Percentiles rank a stretch among this genome's conserved stretches.
Conservation (phyloP, 2,888 invertebrate species). For the Himalopsyche tibetana region DNA sequence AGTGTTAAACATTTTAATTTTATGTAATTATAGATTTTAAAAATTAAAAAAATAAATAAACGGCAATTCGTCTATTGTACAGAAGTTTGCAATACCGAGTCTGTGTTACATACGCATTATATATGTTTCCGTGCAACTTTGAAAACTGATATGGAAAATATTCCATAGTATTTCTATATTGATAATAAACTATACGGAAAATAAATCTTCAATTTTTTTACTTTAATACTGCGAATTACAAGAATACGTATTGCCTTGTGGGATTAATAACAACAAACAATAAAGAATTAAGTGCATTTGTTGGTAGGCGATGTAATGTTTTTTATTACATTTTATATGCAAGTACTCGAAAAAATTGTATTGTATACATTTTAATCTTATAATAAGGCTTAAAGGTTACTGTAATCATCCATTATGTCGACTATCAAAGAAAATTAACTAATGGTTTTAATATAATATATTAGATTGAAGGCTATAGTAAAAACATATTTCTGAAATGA, state of each 20-base stretch:
- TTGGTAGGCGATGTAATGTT: neutral
- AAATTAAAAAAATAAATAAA: too few relatives aligned
- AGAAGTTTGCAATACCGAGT: too few relatives aligned
- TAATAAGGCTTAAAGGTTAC: neutral
- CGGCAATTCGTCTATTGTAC: too few relatives aligned
- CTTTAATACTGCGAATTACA: neutral
- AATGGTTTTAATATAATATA: neutral
- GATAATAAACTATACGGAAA: too few relatives aligned
- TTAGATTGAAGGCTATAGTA: neutral
- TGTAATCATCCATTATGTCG: neutral
- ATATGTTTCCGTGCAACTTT: too few relatives aligned
- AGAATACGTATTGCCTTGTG: neutral
- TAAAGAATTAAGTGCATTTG: neutral
- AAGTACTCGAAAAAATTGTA: neutral
- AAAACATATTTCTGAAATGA: neutral
- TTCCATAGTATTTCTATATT: too few relatives aligned
- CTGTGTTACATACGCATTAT: too few relatives aligned
- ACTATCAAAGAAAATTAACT: slow-evolving; percentile 2
- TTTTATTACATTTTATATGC: neutral
- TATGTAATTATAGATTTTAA: too few relatives aligned
- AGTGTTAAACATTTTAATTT: too few relatives aligned
- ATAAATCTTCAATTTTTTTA: too few relatives aligned
- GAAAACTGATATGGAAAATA: too few relatives aligned
- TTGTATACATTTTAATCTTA: neutral
- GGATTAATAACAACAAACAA: neutral